Base-by-base conservation (phyloP, 2,888 invertebrate species). In the Epinotia brunnichana region DNA sequence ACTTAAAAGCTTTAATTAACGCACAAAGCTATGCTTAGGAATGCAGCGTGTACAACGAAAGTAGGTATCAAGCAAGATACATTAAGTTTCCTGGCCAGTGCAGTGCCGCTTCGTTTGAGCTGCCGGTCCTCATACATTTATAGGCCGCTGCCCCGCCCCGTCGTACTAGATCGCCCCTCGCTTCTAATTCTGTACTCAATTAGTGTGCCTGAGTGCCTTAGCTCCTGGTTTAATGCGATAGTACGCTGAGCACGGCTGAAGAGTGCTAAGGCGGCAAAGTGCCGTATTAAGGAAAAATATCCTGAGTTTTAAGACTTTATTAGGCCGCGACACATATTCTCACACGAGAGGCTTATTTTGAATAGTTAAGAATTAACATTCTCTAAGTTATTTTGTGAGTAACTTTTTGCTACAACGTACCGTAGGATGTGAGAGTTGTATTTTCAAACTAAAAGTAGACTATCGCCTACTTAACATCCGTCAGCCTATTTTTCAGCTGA, bases 111-210 rank as follows among this genome's bases (percentile, higher is more conserved):
- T 60, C 66, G 68, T 59, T 62, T 44, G 57, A 64, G 60, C 66
- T 66, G 71, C 60, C 62, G 67, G 68, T 69, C 63, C 54, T 74
- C 71, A 61, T 62, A 73, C 76, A 69, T 75, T 76, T 75, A 77
- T 74, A 75, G 74, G 67, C 66, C 74, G 70, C 62, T 62, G 53
- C 66, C 69, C 62, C 73, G 66, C 69, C 73, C 75, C 66, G 77
- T 69, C 77, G 77, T 76, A 77, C 80, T 81, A 82, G 78, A 81
- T 80, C 78, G 78, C 77, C 77, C 78, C 78, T 76, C 74, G 77
- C 75, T 76, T 77, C 81, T 84, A 82, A 83, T 84, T 83, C 78
- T 79, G 79, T 77, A 80, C 81, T 83, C 81, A 83, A 84, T 85
- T 84, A 84, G 79, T 79, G 77, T 74, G 77, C 71, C 77, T 62